Evolutionary conservation across 2,888 invertebrate species (phyloP), one percentile per base, ranked within the genome.

Genomic region (Caprella mutica): DNA sequence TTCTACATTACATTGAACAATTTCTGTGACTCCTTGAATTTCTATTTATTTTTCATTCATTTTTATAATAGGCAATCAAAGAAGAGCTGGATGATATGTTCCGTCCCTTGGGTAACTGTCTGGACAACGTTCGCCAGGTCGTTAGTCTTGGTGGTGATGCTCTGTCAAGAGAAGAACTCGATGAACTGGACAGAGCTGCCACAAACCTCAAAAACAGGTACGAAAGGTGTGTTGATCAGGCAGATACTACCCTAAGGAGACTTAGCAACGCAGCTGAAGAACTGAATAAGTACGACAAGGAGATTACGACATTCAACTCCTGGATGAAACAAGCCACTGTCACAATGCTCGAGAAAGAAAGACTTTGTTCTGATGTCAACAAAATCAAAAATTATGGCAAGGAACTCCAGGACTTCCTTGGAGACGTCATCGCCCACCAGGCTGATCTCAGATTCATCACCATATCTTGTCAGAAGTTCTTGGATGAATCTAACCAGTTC

Each of bases 381-480:
- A 80, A 82, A 55, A 72, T 88, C 23, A 26, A 70, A 57, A 68
- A 67, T 48, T 68, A 69, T 55, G 67, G 65, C 42, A 88, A 90
- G 66, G 81, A 83, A n/a, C 85, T 86, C 5, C 80, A 87, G 33
- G 90, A 89, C 69, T 89, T 92, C 72, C 86, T 91, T 29, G 86
- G 85, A 65, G 92, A 92, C 73, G 90, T 96, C 2, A 91, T 94
- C 69, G 86, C 91, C 0, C 94, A 94, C 71, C 93, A 94, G 72
- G 96, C 92, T 0, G 96, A 96, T 74, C 76, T 94, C 29, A 77
- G 94, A 58, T 96, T 94, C 73, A 90, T 96, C 67, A 90, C 91
- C 3, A 92, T 94, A 87, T 85, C 92, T 1, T 91, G 91, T 1
- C 92, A 93, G 76, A 93, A 92, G 74, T 94, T 93, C 72, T 83